Conservation (phyloP, 2,113 vertebrate species). For the Orthonyx spaldingii region DNA sequence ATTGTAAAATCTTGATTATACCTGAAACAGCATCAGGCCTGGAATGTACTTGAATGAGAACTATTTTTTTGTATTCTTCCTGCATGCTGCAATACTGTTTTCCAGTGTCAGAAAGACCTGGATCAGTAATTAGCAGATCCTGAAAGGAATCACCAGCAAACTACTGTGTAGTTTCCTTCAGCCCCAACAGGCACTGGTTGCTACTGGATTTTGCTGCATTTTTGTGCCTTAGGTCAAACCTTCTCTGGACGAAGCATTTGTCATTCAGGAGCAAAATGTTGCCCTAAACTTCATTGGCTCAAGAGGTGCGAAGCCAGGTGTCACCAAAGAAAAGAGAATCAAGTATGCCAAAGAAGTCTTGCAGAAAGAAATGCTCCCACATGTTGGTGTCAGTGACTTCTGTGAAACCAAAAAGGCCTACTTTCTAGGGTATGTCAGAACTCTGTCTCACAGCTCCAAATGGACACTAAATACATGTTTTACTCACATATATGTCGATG, state of each 20-base stretch:
- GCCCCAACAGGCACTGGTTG: not conserved
- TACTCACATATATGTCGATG: not conserved
- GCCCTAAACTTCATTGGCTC: conserved; percentile 97
- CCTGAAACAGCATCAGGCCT: not conserved
- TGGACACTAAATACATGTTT: not conserved
- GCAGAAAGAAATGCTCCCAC: conserved; percentile 97
- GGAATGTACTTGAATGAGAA: not conserved
- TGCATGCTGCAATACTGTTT: not conserved
- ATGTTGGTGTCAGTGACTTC: conserved; percentile 98
- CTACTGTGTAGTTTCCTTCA: not conserved
- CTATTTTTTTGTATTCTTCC: not conserved
- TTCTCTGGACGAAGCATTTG: conserved; percentile 96
- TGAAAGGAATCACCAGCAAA: not conserved
- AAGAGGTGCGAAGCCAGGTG: conserved; percentile 96
- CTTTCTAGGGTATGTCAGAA: conserved; percentile 87
- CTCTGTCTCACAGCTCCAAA: not conserved
- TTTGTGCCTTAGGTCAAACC: conserved; percentile 84
- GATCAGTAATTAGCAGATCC: not conserved
- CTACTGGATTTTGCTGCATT: not conserved
- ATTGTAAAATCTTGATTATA: not conserved
- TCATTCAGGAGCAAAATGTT: conserved; percentile 98
- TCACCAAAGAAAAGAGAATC: conserved; percentile 96
- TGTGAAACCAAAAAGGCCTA: conserved; percentile 99
- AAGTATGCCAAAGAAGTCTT: conserved; percentile 98
- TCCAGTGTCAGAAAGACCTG: not conserved